phyloP scores from a whole-genome alignment of 2,888 invertebrate species.

The Strigamia transsilvanica region DNA sequence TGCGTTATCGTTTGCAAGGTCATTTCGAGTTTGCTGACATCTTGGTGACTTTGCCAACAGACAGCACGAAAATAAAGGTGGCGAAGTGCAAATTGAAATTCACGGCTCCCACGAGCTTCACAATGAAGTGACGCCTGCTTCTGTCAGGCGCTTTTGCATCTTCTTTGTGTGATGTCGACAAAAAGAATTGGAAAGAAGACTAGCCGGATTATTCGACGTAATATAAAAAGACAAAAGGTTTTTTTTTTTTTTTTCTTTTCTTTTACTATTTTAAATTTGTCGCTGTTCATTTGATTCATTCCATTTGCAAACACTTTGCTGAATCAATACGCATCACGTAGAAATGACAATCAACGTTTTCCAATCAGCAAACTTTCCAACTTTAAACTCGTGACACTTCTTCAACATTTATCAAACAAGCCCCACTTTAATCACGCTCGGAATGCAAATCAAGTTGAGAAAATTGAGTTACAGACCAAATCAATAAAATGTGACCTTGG shows the following conservation, averaged over 20 bases:
- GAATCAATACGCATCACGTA: constrained; percentile 7
- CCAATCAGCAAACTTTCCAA: constrained; percentile 10
- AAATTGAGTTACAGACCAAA: not conserved
- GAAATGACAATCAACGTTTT: not conserved
- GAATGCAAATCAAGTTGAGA: not conserved
- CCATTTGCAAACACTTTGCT: not conserved
- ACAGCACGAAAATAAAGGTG: constrained; percentile 46
- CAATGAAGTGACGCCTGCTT: constrained; percentile 27
- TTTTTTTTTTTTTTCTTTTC: not conserved
- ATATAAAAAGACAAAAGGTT: not conserved
- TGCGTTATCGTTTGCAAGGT: constrained; percentile 39
- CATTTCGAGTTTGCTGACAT: constrained; percentile 43
- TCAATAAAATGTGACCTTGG: not conserved
- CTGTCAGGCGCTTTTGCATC: constrained; percentile 8
- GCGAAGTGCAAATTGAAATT: constrained; percentile 49
- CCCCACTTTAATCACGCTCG: not conserved
- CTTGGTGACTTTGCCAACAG: constrained; percentile 37
- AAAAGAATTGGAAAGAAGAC: not conserved
- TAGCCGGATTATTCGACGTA: not conserved
- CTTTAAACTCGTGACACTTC: not conserved
- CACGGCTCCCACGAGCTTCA: constrained; percentile 45
- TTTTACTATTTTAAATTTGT: not conserved
- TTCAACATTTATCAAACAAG: constrained; percentile 22
- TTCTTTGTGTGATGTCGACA: constrained; percentile 36
- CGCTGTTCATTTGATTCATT: constrained; percentile 39